These are phyloP conservation scores for Macropodus opercularis DNA, from an alignment of 2,797 vertebrate species.

Conservation along the genomic window DNA sequence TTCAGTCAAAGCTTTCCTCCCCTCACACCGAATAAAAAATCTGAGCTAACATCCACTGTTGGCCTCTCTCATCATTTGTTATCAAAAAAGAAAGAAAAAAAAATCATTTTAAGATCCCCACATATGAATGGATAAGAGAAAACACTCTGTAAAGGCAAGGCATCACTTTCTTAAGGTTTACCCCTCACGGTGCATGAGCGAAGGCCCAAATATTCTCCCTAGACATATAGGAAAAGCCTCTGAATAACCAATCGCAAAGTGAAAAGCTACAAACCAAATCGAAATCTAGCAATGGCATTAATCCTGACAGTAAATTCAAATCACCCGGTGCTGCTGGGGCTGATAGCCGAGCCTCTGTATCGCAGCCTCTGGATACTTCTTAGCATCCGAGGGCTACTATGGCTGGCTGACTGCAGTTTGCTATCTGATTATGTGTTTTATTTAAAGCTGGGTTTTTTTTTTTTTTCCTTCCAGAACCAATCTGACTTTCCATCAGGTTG, in stretches of 20 bases:
- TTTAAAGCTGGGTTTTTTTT: slow-evolving; percentile 68
- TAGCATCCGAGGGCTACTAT: slow-evolving; percentile 38
- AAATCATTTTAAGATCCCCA: slow-evolving; percentile 29
- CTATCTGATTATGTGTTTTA: slow-evolving; percentile 69
- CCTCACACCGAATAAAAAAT: slow-evolving; percentile 20
- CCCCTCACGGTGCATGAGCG: slow-evolving; percentile 18
- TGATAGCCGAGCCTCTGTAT: slow-evolving; percentile 60
- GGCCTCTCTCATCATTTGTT: slow-evolving; percentile 22
- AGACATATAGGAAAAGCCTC: slow-evolving; percentile 29
- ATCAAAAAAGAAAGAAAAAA: slow-evolving; percentile 29
- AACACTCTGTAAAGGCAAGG: slow-evolving; percentile 10
- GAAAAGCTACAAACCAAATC: slow-evolving; percentile 59
- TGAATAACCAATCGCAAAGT: slow-evolving; percentile 55
- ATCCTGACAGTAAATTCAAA: slow-evolving; percentile 72
- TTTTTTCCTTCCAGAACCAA: slow-evolving; percentile 60
- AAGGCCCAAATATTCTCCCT: slow-evolving; percentile 5
- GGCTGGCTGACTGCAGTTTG: slow-evolving; percentile 51
- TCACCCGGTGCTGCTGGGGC: slow-evolving; percentile 36
- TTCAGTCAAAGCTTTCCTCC: slow-evolving; percentile 18
- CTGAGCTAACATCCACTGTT: not conserved
- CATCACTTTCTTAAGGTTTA: slow-evolving; percentile 15
- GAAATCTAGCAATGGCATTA: slow-evolving; percentile 65
- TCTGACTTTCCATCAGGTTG: slow-evolving; percentile 62
- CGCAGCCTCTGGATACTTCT: slow-evolving; percentile 43
- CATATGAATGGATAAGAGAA: not conserved